Conservation (phyloP, 2,888 invertebrate species). For the Megamerina dolium region DNA sequence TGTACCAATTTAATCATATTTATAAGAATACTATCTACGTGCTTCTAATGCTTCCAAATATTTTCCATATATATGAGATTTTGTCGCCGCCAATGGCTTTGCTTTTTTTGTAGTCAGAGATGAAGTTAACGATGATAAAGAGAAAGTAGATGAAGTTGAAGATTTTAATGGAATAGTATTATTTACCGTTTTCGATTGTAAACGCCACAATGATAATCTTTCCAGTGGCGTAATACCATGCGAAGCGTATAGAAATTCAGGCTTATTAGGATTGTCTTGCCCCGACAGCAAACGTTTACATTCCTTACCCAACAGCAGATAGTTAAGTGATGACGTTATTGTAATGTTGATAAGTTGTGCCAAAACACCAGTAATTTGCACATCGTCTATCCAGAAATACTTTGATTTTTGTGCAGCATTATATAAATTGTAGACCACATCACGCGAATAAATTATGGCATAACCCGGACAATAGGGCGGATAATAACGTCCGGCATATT, state of each 20-base stretch:
- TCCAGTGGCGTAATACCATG: conserved; percentile 48
- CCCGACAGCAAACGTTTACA: conserved; percentile 32
- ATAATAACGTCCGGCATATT: conserved; percentile 60
- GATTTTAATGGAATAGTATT: not conserved
- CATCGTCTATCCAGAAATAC: conserved; percentile 82
- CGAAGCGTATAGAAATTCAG: conserved; percentile 43
- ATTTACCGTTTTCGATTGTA: no score
- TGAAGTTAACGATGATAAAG: not conserved
- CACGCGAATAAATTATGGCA: conserved; percentile 62
- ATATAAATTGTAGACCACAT: conserved; percentile 56
- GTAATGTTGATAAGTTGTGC: conserved; percentile 52
- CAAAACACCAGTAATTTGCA: conserved; percentile 67
- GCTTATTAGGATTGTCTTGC: conserved; percentile 30
- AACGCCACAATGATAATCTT: conserved; percentile 50
- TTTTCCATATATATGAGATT: no score
- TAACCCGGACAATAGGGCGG: conserved; percentile 73
- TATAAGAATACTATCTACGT: no score
- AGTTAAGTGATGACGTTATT: conserved; percentile 44
- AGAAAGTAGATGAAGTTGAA: not conserved
- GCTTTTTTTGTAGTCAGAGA: no score
- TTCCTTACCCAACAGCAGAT: conserved; percentile 28
- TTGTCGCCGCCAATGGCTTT: no score
- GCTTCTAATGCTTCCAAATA: no score
- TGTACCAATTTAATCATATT: no score
- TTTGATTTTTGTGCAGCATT: conserved; percentile 56